Conservation (phyloP, 1,140 invertebrate genomes). For the Ephestia elutella region DNA sequence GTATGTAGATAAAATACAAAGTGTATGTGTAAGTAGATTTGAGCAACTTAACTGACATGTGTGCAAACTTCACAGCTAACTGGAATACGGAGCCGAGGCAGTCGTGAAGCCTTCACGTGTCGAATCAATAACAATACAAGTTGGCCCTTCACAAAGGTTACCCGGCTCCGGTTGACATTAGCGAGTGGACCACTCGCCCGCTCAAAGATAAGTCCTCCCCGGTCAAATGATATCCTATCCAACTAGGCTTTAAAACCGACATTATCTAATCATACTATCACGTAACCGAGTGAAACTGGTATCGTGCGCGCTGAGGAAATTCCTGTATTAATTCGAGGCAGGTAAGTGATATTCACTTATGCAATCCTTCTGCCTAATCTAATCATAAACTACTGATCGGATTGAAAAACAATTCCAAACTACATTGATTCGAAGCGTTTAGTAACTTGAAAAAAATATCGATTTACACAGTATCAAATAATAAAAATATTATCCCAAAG, state of each 20-base stretch:
- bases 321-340: neutral
- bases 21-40: neutral
- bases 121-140: conserved; percentile 21
- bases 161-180: conserved; percentile 30
- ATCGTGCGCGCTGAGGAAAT: neutral
- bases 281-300: neutral
- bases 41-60: conserved; percentile 24
- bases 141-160: conserved; percentile 29
- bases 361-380: too few relatives aligned
- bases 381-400: too few relatives aligned
- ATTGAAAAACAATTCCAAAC: too few relatives aligned
- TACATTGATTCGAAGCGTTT: too few relatives aligned
- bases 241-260: neutral
- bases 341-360: neutral
- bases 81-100: conserved; percentile 22
- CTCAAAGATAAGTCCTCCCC: conserved; percentile 28
- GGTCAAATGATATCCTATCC: conserved; percentile 5
- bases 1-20: too few relatives aligned
- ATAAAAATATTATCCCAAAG: too few relatives aligned
- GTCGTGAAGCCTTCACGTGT: conserved; percentile 25
- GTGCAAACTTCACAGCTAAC: conserved; percentile 37
- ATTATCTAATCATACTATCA: neutral
- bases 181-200: conserved; percentile 22
- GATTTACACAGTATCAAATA: too few relatives aligned
- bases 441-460: too few relatives aligned